Conservation (phyloP, 30 jellyfish, hydroid and myxozoan genomes). For the Catostylus mosaicus region DNA sequence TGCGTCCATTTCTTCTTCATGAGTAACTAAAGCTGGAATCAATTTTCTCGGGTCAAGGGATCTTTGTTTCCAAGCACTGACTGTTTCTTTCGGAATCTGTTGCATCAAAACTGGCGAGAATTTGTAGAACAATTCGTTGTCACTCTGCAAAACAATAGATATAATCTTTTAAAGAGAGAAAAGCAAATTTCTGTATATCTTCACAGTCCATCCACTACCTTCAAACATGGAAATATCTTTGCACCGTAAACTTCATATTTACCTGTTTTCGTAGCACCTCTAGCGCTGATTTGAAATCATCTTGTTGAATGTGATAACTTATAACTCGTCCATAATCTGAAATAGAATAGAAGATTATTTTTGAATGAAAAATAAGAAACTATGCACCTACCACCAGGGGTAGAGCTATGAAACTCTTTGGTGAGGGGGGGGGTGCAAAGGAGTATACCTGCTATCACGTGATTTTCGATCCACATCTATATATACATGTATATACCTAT, state of each 20-base stretch:
- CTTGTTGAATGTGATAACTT: constrained; percentile 91
- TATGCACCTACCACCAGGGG: neutral
- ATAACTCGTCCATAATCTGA: constrained; percentile 90
- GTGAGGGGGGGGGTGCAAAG: too few species aligned
- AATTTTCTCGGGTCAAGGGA: constrained; percentile 77
- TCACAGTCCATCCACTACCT: neutral
- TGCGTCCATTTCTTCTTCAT: constrained; percentile 70
- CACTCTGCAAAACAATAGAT: too few species aligned
- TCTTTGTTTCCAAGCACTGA: constrained; percentile 89
- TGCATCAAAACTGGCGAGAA: constrained; percentile 93
- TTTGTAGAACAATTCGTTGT: constrained; percentile 78
- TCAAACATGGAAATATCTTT: neutral
- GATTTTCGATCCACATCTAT: too few species aligned
- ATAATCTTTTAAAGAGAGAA: constrained; percentile 6
- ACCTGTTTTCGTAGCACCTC: constrained; percentile 93
- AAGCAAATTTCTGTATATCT: neutral
- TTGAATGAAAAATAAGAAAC: neutral
- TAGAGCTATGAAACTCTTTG: too few species aligned
- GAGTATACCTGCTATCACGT: too few species aligned
- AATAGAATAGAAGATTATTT: neutral
- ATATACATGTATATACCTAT: too few species aligned
- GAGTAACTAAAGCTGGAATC: constrained; percentile 95
- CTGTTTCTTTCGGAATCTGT: constrained; percentile 88
- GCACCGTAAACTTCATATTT: neutral
- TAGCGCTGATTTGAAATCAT: constrained; percentile 81